Conservation (phyloP, 2,113 vertebrate species). For the Oncorhynchus clarkii region DNA sequence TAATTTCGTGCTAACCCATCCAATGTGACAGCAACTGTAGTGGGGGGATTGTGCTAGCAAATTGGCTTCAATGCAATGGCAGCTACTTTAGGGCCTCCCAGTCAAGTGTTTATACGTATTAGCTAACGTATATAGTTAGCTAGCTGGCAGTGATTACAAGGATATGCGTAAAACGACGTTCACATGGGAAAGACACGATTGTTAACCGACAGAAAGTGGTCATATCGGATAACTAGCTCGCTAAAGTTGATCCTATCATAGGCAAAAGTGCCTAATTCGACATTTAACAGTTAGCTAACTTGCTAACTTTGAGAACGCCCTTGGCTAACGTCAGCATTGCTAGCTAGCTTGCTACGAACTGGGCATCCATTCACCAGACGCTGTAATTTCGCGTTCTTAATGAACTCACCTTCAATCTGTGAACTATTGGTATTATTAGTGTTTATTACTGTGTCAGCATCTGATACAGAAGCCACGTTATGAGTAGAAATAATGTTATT, state of each 20-base stretch:
- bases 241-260: background rate
- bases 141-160: background rate
- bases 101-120: too few species aligned
- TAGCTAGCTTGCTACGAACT: slow-evolving; percentile 26
- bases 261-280: background rate
- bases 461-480: slow-evolving; percentile 62
- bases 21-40: background rate
- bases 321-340: slow-evolving; percentile 35
- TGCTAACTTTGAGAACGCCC: background rate
- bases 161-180: background rate
- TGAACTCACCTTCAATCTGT: slow-evolving; percentile 80
- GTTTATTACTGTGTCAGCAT: slow-evolving; percentile 77
- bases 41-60: background rate
- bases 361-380: slow-evolving; percentile 24
- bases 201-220: background rate
- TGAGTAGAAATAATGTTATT: slow-evolving; percentile 44
- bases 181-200: background rate
- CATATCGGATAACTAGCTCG: background rate
- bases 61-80: background rate
- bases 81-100: background rate
- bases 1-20: too few species aligned
- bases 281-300: background rate
- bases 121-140: too few species aligned
- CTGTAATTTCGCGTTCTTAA: slow-evolving; percentile 46
- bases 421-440: slow-evolving; percentile 69